These are phyloP conservation scores for Fabriciana adippe DNA, from an alignment of 2,888 invertebrate species.

Conservation along the genomic window DNA sequence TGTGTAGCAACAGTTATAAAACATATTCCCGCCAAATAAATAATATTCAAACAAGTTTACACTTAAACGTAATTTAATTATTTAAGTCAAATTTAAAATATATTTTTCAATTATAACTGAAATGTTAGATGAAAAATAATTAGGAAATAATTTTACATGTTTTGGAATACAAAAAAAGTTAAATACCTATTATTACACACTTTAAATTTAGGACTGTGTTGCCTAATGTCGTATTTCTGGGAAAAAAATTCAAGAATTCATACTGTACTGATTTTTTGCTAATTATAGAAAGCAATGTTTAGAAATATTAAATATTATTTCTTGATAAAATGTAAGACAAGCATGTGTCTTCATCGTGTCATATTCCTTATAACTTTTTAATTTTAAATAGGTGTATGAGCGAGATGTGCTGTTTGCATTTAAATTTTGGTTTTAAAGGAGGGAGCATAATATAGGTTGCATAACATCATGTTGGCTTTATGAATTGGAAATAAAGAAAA, in stretches of 20 bases:
- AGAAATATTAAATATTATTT: not conserved
- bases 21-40: constrained; percentile 37
- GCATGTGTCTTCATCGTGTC: constrained; percentile 71
- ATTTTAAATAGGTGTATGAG: constrained; percentile 63
- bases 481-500: constrained; percentile 70
- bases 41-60: constrained; percentile 20
- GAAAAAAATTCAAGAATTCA: too few species aligned
- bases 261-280: not conserved
- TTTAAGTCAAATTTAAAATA: constrained; percentile 2
- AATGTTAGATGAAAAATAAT: not conserved
- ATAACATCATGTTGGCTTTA: constrained; percentile 75
- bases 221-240: too few species aligned
- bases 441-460: constrained; percentile 62
- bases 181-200: too few species aligned
- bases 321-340: constrained; percentile 22
- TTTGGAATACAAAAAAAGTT: not conserved
- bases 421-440: constrained; percentile 60
- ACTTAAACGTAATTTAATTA: constrained; percentile 24
- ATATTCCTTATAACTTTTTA: constrained; percentile 75
- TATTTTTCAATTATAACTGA: too few species aligned
- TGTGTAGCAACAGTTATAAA: constrained; percentile 26
- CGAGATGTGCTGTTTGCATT: constrained; percentile 69
- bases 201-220: too few species aligned
- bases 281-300: not conserved
- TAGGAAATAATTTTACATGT: constrained; percentile 5